These are phyloP conservation scores for Paelopatides confundens DNA, from an alignment of 53 echinoderm and acorn worm genomes.

Conservation along the genomic window DNA sequence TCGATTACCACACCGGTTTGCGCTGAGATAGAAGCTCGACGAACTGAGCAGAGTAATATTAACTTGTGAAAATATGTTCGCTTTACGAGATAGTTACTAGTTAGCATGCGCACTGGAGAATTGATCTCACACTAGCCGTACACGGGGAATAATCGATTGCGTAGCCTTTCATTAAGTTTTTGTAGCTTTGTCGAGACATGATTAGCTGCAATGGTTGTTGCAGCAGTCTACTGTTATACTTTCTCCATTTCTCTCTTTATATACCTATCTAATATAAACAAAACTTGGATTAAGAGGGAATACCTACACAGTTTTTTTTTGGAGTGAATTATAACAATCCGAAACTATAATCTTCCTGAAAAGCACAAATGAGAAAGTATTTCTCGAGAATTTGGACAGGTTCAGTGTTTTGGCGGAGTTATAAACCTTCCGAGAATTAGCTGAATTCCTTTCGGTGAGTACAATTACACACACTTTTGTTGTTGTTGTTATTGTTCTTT, in stretches of 20 bases:
- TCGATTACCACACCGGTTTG: too few relatives aligned
- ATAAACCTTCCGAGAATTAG: too few relatives aligned
- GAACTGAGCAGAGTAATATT: too few relatives aligned
- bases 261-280: too few relatives aligned
- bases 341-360: neutral
- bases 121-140: neutral
- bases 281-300: neutral
- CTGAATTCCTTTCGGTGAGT: too few relatives aligned
- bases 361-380: neutral
- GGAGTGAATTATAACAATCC: too few relatives aligned
- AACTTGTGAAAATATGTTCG: too few relatives aligned
- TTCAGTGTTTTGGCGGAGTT: neutral
- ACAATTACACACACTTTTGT: too few relatives aligned
- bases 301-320: neutral
- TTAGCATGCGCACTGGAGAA: neutral
- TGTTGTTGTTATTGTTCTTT: too few relatives aligned
- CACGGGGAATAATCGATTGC: neutral
- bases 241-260: too few relatives aligned
- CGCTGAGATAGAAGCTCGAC: too few relatives aligned
- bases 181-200: neutral
- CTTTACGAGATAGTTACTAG: neutral
- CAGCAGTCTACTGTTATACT: too few relatives aligned
- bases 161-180: slow-evolving; percentile 3
- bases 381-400: neutral
- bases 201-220: neutral